Evolutionary conservation across 2,888 invertebrate genomes (phyloP).

Genomic region (Leptogaster cylindrica): DNA sequence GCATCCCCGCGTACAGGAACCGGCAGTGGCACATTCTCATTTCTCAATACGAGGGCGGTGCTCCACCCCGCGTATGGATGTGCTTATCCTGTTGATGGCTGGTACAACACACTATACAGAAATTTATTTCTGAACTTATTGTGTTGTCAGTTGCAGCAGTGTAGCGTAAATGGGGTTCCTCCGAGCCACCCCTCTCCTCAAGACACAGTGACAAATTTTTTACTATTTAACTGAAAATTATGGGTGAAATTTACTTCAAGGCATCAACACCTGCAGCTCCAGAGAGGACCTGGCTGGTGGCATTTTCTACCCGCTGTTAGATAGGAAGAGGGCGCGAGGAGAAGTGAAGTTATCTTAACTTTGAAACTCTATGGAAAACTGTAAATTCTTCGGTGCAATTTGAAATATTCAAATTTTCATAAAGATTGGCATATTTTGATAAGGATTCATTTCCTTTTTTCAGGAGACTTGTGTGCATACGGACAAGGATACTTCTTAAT

Average conservation of each 20-base stretch:
- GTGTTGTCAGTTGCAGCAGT: conserved; percentile 23
- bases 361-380: too few species aligned
- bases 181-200: conserved; percentile 1
- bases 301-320: neutral
- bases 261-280: neutral
- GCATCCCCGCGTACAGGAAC: too few species aligned
- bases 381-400: too few species aligned
- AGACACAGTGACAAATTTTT: conserved; percentile 9
- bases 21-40: neutral
- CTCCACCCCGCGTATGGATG: neutral
- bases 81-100: neutral
- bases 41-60: conserved; percentile 14
- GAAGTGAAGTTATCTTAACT: too few species aligned
- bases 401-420: too few species aligned
- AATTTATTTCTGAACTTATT: conserved; percentile 17
- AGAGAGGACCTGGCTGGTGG: neutral
- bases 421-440: too few species aligned
- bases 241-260: conserved; percentile 12
- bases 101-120: conserved; percentile 1
- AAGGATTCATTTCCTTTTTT: too few species aligned
- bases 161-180: neutral
- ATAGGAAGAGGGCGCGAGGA: conserved; percentile 4
- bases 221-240: neutral
- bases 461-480: too few species aligned
- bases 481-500: too few species aligned